Evolutionary conservation across 2,113 vertebrate species (phyloP).

Genomic region (Tupaia tana): DNA sequence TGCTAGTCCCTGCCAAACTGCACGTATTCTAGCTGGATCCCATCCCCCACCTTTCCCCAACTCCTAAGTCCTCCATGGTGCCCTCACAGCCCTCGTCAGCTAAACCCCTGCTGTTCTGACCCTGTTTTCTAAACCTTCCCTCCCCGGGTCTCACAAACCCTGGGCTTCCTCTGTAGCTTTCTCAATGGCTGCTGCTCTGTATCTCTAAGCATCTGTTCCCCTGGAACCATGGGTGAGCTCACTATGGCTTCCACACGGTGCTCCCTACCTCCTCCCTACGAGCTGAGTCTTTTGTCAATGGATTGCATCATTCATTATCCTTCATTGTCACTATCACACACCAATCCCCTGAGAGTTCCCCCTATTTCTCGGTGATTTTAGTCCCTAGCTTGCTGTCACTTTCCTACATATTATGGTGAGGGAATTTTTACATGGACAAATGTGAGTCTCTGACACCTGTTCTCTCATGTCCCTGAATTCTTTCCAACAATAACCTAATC

Average conservation of each 20-base stretch:
- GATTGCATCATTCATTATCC: not conserved
- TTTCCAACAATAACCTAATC: not conserved
- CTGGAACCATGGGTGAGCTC: not conserved
- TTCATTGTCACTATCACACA: not conserved
- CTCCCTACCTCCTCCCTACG: not conserved
- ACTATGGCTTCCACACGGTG: not conserved
- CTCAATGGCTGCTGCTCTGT: not conserved
- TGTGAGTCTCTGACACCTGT: not conserved
- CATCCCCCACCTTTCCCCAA: no score
- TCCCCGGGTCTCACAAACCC: not conserved
- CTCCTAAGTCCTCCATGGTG: not conserved
- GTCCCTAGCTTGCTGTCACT: not conserved
- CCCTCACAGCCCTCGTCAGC: not conserved
- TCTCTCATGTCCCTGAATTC: constrained; percentile 15
- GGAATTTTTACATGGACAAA: constrained; percentile 1
- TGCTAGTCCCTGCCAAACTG: not conserved
- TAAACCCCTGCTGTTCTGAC: not conserved
- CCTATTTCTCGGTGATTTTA: not conserved
- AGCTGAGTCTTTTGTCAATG: not conserved
- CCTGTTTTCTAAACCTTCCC: not conserved
- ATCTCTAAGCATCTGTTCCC: not conserved
- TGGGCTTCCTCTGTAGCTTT: not conserved
- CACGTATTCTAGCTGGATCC: not conserved
- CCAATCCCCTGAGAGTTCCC: not conserved
- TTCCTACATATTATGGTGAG: not conserved